Conservation (phyloP, 2,888 invertebrate genomes). For the Taenaris catops region DNA sequence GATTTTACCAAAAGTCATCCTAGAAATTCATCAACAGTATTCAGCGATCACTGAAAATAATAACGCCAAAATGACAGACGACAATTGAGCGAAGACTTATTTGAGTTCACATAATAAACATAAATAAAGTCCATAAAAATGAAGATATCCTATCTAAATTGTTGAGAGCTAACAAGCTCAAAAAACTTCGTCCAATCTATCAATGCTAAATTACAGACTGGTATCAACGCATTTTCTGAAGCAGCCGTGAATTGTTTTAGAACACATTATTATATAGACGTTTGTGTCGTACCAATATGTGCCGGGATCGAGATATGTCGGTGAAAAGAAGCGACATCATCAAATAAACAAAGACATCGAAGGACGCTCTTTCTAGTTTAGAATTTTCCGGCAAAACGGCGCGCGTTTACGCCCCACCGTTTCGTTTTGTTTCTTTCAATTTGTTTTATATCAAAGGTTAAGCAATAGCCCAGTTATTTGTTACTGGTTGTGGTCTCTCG, state of each 20-base stretch:
- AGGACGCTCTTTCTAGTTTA: constrained; percentile 37
- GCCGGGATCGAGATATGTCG: constrained; percentile 88
- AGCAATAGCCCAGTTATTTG: constrained; percentile 57
- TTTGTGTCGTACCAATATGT: constrained; percentile 79
- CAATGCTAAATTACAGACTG: constrained; percentile 95
- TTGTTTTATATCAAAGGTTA: constrained; percentile 77
- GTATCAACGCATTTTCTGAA: constrained; percentile 95
- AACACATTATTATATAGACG: constrained; percentile 34
- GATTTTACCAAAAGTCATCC: too few relatives aligned
- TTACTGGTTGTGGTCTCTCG: constrained; percentile 50
- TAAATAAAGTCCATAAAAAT: constrained; percentile 14
- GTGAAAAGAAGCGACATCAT: constrained; percentile 60
- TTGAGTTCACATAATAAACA: constrained; percentile 6
- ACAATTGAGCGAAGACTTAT: constrained; percentile 44
- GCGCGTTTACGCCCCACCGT: constrained; percentile 53
- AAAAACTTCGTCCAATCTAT: constrained; percentile 51
- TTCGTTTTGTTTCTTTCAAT: constrained; percentile 74
- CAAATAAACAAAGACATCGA: constrained; percentile 46
- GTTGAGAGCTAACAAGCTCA: constrained; percentile 49
- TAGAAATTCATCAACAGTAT: neutral
- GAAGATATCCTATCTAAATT: constrained; percentile 20
- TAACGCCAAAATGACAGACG: constrained; percentile 42
- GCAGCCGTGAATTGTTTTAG: constrained; percentile 87
- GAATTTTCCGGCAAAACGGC: constrained; percentile 66
- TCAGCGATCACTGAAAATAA: constrained; percentile 7